Evolutionary conservation across 2,888 invertebrate genomes (phyloP).

Genomic region (Orchesella flavescens): DNA sequence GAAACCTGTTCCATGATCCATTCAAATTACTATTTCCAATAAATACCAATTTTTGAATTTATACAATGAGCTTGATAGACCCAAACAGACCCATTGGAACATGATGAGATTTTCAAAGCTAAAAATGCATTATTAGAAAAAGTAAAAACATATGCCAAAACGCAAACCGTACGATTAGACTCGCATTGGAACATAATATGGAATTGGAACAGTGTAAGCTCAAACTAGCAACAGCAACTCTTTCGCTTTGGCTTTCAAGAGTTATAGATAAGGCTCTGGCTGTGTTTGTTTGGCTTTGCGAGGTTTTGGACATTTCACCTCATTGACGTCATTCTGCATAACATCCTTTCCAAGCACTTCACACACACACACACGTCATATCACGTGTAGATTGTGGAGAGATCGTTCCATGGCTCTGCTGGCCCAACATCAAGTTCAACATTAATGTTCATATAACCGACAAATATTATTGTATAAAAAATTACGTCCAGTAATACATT

Average conservation of each 20-base stretch:
- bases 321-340: slow-evolving; percentile 21
- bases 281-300: slow-evolving; percentile 16
- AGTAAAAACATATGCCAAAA: no score
- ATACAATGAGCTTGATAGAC: no score
- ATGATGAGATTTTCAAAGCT: no score
- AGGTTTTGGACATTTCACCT: slow-evolving; percentile 12
- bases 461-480: not conserved
- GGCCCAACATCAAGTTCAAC: no score
- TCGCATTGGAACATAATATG: no score
- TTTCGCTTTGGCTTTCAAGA: not conserved
- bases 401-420: no score
- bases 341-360: slow-evolving; percentile 21
- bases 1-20: no score
- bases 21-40: no score
- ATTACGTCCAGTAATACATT: not conserved
- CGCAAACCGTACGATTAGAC: no score
- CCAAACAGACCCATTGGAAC: no score
- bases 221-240: not conserved
- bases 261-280: not conserved
- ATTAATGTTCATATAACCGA: not conserved
- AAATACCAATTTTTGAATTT: no score
- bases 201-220: not conserved
- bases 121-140: no score
- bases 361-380: slow-evolving; percentile 21
- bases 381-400: slow-evolving; percentile 11